phyloP scores from a whole-genome alignment of 2,888 invertebrate species.

The Drosophila flavopinicola region DNA sequence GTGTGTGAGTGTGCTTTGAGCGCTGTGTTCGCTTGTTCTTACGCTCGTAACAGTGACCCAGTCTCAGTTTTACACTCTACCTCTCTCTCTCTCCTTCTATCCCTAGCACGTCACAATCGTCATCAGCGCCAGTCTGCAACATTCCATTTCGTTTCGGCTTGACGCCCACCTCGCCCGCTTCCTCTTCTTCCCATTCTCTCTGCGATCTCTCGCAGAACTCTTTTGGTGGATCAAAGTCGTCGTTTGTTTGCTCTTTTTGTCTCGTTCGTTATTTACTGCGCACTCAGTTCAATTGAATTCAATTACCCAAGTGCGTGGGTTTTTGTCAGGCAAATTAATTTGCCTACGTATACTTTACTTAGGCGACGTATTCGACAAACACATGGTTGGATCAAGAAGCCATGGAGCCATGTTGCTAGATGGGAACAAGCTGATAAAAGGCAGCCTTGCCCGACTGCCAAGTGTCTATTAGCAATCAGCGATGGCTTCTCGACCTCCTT shows the following conservation, averaged over 20 bases:
- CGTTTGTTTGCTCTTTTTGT: conserved; percentile 25
- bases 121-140: conserved; percentile 36
- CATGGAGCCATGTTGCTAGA: conserved; percentile 3
- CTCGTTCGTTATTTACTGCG: conserved; percentile 35
- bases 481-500: conserved; percentile 3
- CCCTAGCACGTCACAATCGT: conserved; percentile 32
- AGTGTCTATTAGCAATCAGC: conserved; percentile 18
- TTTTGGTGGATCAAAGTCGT: conserved; percentile 57
- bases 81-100: conserved; percentile 2
- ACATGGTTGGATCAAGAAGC: not conserved
- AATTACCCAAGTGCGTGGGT: conserved; percentile 73
- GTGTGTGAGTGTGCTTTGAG: conserved; percentile 9
- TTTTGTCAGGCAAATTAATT: conserved; percentile 70
- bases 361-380: conserved; percentile 57
- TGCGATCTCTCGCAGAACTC: conserved; percentile 12
- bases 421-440: conserved; percentile 4
- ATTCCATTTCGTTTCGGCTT: conserved; percentile 65
- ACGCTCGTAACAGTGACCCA: conserved; percentile 83
- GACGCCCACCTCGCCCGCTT: conserved; percentile 47
- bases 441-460: conserved; percentile 11
- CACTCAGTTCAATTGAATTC: conserved; percentile 73
- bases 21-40: conserved; percentile 49
- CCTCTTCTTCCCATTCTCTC: conserved; percentile 17
- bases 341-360: conserved; percentile 76
- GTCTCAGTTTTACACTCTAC: conserved; percentile 58